Evolutionary conservation across 2,113 vertebrate genomes (phyloP).

Genomic region (Gobius niger): DNA sequence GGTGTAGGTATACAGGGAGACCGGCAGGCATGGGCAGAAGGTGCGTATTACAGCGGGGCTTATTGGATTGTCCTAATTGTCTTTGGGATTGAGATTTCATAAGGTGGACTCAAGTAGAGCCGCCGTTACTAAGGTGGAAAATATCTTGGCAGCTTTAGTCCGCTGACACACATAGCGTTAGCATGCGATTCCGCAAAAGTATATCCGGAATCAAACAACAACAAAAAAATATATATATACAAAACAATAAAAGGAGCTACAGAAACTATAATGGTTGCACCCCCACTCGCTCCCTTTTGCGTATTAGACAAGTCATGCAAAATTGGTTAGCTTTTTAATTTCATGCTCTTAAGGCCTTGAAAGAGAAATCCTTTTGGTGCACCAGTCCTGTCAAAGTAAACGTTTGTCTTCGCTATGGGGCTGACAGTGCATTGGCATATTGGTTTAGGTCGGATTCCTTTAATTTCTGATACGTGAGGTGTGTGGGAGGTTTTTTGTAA

Average conservation of each 20-base stretch:
- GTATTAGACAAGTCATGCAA: not conserved
- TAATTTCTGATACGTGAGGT: not conserved
- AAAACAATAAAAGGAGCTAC: not conserved
- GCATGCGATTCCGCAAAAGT: not conserved
- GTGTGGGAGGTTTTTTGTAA: not conserved
- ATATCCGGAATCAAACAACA: conserved; percentile 10
- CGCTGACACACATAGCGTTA: conserved; percentile 31
- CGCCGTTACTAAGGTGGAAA: conserved; percentile 53
- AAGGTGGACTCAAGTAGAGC: conserved; percentile 55
- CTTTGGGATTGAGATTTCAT: conserved; percentile 71
- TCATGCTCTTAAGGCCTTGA: too few species aligned
- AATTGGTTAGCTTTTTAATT: not conserved
- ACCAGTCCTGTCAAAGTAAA: not conserved
- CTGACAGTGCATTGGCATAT: not conserved
- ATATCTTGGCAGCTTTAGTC: conserved; percentile 35
- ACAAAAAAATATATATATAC: not conserved
- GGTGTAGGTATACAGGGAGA: conserved; percentile 35
- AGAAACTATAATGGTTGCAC: not conserved
- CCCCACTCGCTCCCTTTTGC: too few species aligned
- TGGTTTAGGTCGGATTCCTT: not conserved
- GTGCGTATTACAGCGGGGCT: conserved; percentile 62
- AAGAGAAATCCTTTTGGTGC: too few species aligned
- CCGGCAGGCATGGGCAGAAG: conserved; percentile 49
- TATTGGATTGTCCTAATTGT: conserved; percentile 78
- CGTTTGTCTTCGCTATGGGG: not conserved